phyloP scores from a whole-genome alignment of 2,888 invertebrate genomes.

The Colletes collaris region DNA sequence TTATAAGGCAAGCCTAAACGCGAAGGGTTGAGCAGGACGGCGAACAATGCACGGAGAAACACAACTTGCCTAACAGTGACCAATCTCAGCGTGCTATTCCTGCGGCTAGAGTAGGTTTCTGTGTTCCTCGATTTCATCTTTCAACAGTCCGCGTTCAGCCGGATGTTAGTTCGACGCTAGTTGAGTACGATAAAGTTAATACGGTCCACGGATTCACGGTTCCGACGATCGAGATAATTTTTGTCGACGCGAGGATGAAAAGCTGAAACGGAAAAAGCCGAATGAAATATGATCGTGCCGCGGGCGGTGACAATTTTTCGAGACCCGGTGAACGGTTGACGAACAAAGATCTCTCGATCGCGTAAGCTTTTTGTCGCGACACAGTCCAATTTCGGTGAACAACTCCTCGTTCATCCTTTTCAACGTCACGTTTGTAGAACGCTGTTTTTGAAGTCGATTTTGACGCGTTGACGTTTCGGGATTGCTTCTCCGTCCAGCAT shows the following conservation, averaged over 20 bases:
- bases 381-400: slow-evolving; percentile 6
- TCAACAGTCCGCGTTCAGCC: background rate
- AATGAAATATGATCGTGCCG: background rate
- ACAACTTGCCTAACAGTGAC: slow-evolving; percentile 73
- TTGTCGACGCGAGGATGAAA: background rate
- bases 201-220: too few relatives aligned
- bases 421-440: slow-evolving; percentile 5
- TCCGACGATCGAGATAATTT: background rate
- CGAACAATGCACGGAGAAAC: slow-evolving; percentile 68
- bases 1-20: slow-evolving; percentile 36
- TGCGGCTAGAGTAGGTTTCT: slow-evolving; percentile 37
- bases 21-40: slow-evolving; percentile 49
- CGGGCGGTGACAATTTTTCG: background rate
- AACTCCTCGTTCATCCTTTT: slow-evolving; percentile 2
- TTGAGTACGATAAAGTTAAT: background rate
- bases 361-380: background rate
- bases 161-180: slow-evolving; percentile 9
- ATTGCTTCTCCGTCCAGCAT: background rate
- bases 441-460: slow-evolving; percentile 7
- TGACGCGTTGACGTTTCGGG: background rate
- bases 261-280: background rate
- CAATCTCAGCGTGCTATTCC: slow-evolving; percentile 64
- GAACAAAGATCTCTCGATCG: background rate
- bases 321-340: background rate
- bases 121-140: slow-evolving; percentile 34